These are phyloP conservation scores for Drosophila novamexicana DNA, from an alignment of 1,140 invertebrate genomes.

Conservation along the genomic window DNA sequence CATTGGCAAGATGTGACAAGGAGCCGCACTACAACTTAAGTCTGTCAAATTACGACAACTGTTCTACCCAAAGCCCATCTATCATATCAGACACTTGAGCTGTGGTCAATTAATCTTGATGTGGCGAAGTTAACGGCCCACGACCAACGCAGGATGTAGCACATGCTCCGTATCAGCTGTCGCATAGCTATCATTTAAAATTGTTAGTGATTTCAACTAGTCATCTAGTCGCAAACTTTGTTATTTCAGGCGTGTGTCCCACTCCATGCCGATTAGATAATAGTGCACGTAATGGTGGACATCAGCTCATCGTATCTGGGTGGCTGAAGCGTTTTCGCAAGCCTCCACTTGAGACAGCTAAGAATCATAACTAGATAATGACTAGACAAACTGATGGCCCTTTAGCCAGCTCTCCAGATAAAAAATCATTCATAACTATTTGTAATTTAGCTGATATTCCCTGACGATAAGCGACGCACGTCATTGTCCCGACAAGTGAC, in stretches of 20 bases:
- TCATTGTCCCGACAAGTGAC: background rate
- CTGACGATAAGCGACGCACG: conserved; percentile 5
- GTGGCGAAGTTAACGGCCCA: background rate
- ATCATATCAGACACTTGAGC: conserved; percentile 14
- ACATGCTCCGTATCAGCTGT: conserved; percentile 11
- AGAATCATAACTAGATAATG: background rate
- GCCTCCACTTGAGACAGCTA: conserved; percentile 14
- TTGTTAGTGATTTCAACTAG: conserved; percentile 13
- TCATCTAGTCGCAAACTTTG: too few species aligned
- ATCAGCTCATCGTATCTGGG: background rate
- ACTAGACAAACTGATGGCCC: conserved; percentile 14
- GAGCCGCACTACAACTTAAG: background rate
- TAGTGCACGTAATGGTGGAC: conserved; percentile 1
- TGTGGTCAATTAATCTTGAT: conserved; percentile 46
- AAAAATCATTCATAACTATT: conserved; percentile 25
- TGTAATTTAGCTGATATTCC: background rate
- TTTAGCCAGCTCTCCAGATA: conserved; percentile 10
- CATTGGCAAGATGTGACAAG: background rate
- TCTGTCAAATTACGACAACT: too few species aligned
- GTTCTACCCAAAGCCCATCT: background rate
- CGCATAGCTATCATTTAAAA: conserved; percentile 20
- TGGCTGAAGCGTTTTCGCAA: conserved; percentile 24
- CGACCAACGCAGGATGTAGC: background rate
- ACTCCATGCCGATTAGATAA: conserved; percentile 56
- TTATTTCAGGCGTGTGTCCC: conserved; percentile 27